phyloP scores from a whole-genome alignment of 2,797 vertebrate genomes.

The Caiman crocodilus region DNA sequence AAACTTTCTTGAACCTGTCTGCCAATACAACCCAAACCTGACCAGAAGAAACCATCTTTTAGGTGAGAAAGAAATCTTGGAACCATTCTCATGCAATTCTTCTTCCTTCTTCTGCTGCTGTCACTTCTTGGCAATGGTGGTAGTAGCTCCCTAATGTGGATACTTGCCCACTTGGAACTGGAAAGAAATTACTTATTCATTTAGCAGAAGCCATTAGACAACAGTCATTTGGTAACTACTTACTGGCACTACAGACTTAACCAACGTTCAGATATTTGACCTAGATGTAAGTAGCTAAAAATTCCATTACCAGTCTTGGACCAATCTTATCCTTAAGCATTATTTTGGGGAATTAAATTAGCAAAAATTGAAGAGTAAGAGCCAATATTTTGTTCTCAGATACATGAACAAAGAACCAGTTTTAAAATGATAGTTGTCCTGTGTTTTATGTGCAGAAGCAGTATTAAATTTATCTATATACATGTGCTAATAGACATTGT shows the following conservation, averaged over 20 bases:
- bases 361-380: constrained; percentile 34
- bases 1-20: neutral
- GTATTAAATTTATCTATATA: neutral
- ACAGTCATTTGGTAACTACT: constrained; percentile 58
- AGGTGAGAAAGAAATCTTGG: neutral
- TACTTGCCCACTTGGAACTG: neutral
- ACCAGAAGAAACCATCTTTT: neutral
- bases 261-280: constrained; percentile 61
- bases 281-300: constrained; percentile 64
- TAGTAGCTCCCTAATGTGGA: constrained; percentile 13
- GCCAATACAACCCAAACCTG: neutral
- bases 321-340: constrained; percentile 53
- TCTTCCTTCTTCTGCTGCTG: neutral
- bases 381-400: neutral
- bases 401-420: neutral
- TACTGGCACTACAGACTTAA: constrained; percentile 66
- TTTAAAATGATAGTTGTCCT: constrained; percentile 16
- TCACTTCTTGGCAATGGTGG: neutral
- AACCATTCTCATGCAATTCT: neutral
- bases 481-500: neutral
- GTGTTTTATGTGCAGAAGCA: neutral
- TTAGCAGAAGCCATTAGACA: constrained; percentile 23
- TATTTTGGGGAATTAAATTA: constrained; percentile 56
- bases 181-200: constrained; percentile 20
- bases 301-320: constrained; percentile 74